Evolutionary conservation across 2,888 invertebrate genomes (phyloP), one percentile per base, ranked within the genome.

Genomic region (Drosophila nr. perissopoda): DNA sequence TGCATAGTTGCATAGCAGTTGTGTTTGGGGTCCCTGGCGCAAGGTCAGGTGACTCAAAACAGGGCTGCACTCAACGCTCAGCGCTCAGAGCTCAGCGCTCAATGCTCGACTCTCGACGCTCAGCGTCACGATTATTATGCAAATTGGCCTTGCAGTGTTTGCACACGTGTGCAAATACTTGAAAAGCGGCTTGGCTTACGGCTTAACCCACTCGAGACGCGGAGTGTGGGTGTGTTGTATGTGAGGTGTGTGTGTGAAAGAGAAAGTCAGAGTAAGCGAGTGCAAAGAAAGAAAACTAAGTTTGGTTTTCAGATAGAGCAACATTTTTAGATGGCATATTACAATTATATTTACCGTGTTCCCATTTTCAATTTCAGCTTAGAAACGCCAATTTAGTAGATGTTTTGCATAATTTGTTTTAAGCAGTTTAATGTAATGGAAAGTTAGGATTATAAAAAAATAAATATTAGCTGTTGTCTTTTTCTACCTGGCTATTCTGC

Each of bases 111-210:
- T 53, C 82, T 77, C 63, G 42, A 34, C 57, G 56, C 81, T 73
- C 60, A 36, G 42, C 73, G 52, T 72, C 70, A 75, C 73, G 83
- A 84, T 87, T 89, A 84, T 84, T 89, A 84, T 85, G 84, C 85
- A 85, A 84, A 89, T 89, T 87, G 89, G 87, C 89, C 85, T 70
- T 65, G 70, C 82, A 70, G 72, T 82, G 84, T 83, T 88, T 76
- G 89, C 84, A 76, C 79, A 89, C 74, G 87, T 77, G 68, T 58
- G 85, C 89, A 85, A 82, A 87, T 82, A 87, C 84, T 78, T 76
- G 77, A 79, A 77, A 51, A 49, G 63, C 59, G 76, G 62, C 78
- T 68, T 71, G 65, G 71, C 27, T 56, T 42, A 34, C 56, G 64
- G 80, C 65, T 71, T 51, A 40, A 48, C 70, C 54, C 70, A 71